phyloP scores from a whole-genome alignment of 2,113 vertebrate genomes.

The Colius striatus region DNA sequence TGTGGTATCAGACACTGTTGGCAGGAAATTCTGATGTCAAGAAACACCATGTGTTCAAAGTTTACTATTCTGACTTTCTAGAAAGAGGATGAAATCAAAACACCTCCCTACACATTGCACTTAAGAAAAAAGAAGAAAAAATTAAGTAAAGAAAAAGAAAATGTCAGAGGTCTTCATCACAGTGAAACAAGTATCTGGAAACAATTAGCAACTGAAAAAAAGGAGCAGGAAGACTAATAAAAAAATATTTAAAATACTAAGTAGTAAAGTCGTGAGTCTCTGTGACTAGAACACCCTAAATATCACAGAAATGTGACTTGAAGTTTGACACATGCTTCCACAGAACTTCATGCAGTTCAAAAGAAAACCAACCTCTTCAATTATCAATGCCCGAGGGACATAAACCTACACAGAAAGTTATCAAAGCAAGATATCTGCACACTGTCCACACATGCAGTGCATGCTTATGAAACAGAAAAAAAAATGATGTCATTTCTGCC shows the following conservation, averaged over 20 bases:
- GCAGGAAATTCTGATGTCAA: slow-evolving; percentile 31
- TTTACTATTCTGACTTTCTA: neutral
- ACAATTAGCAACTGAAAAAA: slow-evolving; percentile 27
- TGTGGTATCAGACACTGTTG: neutral
- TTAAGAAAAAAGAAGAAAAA: neutral
- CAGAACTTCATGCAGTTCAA: neutral
- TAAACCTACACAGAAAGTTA: slow-evolving; percentile 31
- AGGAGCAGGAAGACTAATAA: neutral
- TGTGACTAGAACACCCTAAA: neutral
- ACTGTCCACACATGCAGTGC: slow-evolving; percentile 21
- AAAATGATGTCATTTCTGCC: slow-evolving; percentile 52
- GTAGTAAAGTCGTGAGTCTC: neutral
- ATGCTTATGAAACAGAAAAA: slow-evolving; percentile 7
- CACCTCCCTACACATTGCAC: neutral
- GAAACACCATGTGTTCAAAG: neutral
- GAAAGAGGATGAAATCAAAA: neutral
- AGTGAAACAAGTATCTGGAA: slow-evolving; percentile 31
- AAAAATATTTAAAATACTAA: neutral
- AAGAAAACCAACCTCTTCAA: neutral
- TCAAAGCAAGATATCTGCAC: slow-evolving; percentile 29
- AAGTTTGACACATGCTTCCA: neutral
- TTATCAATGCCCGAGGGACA: neutral
- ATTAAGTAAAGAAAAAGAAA: neutral
- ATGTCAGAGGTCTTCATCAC: neutral
- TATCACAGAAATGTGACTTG: neutral